These are phyloP conservation scores for Columbina picui DNA, from an alignment of 2,113 vertebrate species.

Conservation along the genomic window DNA sequence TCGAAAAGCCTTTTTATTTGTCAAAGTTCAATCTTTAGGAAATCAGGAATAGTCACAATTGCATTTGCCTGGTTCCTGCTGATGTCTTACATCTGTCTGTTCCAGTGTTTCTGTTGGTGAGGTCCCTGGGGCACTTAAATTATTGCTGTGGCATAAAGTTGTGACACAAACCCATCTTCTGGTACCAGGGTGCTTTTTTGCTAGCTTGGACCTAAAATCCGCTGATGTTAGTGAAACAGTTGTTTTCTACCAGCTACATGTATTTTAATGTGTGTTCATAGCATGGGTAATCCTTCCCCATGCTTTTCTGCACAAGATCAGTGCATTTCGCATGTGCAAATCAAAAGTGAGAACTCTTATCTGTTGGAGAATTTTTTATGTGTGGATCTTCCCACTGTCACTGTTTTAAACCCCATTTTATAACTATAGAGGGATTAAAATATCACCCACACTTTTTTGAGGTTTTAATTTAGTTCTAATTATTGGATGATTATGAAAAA, in stretches of 20 bases:
- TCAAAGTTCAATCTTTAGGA: not conserved
- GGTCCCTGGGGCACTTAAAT: not conserved
- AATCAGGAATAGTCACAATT: not conserved
- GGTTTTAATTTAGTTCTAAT: not conserved
- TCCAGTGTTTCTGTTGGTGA: not conserved
- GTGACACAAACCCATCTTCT: not conserved
- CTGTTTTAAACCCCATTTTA: not conserved
- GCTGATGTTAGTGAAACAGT: accelerated
- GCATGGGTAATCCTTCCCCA: not conserved
- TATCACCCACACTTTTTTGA: accelerated
- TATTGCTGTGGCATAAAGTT: not conserved
- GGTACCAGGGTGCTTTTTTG: not conserved
- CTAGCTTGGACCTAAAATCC: not conserved
- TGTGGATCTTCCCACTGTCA: not conserved
- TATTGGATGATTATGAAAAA: not conserved
- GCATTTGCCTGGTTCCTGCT: not conserved
- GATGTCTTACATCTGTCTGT: not conserved
- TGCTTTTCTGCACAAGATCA: not conserved
- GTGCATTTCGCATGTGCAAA: not conserved
- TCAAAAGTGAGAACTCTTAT: not conserved
- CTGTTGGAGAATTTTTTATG: not conserved
- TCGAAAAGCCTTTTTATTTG: not conserved
- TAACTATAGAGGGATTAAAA: not conserved
- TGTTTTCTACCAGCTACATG: not conserved
- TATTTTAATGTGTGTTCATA: not conserved